Conservation (phyloP, 2,113 vertebrate species). For the Ptychochromis oligacanthus region DNA sequence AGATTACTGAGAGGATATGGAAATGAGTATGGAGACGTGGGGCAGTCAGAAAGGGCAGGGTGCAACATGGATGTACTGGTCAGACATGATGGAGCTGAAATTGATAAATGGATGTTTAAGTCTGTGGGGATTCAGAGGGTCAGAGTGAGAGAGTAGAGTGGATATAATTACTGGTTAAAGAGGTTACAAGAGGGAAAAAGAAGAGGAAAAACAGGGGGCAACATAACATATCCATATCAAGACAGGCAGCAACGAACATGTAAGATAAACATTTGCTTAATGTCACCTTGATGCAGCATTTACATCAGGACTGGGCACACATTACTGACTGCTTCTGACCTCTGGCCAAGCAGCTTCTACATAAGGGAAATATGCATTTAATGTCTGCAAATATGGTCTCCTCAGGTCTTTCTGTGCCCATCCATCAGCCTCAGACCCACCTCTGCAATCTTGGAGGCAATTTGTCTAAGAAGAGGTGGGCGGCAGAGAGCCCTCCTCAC, state of each 20-base stretch:
- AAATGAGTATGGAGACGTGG: conserved; percentile 42
- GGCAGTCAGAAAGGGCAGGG: conserved; percentile 44
- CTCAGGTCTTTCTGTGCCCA: conserved; percentile 74
- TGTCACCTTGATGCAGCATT: conserved; percentile 43
- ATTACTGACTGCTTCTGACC: conserved; percentile 30
- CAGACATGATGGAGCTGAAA: conserved; percentile 65
- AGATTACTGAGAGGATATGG: conserved; percentile 55
- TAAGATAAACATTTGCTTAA: conserved; percentile 5
- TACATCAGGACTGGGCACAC: not conserved
- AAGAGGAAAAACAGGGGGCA: conserved; percentile 22
- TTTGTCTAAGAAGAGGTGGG: conserved; percentile 80
- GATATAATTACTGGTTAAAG: conserved; percentile 68
- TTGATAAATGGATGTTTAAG: conserved; percentile 66
- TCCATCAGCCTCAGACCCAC: conserved; percentile 77
- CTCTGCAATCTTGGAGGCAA: conserved; percentile 77
- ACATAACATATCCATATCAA: conserved; percentile 24
- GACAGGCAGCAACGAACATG: conserved; percentile 28
- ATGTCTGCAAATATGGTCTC: conserved; percentile 75
- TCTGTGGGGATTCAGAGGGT: conserved; percentile 32
- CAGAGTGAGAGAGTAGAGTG: conserved; percentile 33
- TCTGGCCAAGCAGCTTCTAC: conserved; percentile 43
- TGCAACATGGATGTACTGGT: conserved; percentile 49
- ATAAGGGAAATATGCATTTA: conserved; percentile 72
- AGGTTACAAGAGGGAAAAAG: conserved; percentile 45
- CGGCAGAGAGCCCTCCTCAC: conserved; percentile 75